Evolutionary conservation across 2,888 invertebrate species (phyloP), one percentile per base, ranked within the genome.

Genomic region (Hedya salicella): DNA sequence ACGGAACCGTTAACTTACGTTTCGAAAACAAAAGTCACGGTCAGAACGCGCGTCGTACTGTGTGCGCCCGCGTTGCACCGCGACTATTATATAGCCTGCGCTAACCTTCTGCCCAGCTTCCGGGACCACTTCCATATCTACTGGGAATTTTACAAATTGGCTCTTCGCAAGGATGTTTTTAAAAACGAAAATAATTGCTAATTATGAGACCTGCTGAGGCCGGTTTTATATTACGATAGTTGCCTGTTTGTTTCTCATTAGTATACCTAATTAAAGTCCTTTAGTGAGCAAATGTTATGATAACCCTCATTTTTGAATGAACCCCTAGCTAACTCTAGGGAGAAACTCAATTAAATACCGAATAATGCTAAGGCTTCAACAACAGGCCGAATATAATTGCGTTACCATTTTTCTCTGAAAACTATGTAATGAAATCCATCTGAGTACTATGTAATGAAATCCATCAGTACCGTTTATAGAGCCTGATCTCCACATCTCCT

Each of bases 61-160:
- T 88, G 85, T 89, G 90, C 82, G 89, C 89, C 83, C 71, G 87
- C 85, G 88, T 81, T 62, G 54, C 72, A 62, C 67, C 64, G 68
- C 77, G 67, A 69, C 71, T 76, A 77, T 80, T 91, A 85, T 91
- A 91, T 90, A 91, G 83, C 80, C 78, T 78, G 52, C 57, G 56
- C 74, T 79, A 89, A 89, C 90, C 91, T 91, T 91, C 88, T 80
- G 76, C 69, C 48, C 53, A 39, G 79, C 88, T 91, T 91, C 91
- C 91, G 88, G 89, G 85, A 87, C 81, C 53, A 69, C 67, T 73
- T 62, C 71, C 48, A 72, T 71, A 70, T 67, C 69, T 50, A 71
- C 72, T 74, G 74, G 75, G 77, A 75, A 70, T 71, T 68, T 62
- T 54, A 68, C 54, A 39, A 49, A 57, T 49, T 60, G 32, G 40